phyloP scores from a whole-genome alignment of 2,888 invertebrate genomes.

The Drosophila buzzatii region DNA sequence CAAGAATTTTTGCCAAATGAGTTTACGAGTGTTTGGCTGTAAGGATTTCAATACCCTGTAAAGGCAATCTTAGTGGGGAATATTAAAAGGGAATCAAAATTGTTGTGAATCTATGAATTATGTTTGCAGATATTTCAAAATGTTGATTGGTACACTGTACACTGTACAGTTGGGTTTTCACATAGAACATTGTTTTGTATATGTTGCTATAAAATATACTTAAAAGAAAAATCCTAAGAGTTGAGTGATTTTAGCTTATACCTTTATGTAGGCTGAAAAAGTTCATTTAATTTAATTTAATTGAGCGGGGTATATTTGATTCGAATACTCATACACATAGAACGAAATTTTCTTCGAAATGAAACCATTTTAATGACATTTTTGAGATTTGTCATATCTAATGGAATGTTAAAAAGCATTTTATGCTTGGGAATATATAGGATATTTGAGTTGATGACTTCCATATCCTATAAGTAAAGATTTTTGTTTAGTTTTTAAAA shows the following conservation, averaged over 20 bases:
- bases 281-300: too few species aligned
- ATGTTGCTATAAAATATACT: too few species aligned
- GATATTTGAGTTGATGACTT: neutral
- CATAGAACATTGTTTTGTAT: too few species aligned
- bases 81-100: neutral
- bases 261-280: too few species aligned
- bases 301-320: neutral
- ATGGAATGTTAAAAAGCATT: neutral
- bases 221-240: too few species aligned
- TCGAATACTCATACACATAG: too few species aligned
- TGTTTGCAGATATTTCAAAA: too few species aligned
- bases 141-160: too few species aligned
- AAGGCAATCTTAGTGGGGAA: neutral
- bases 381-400: neutral
- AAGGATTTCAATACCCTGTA: slow-evolving; percentile 51
- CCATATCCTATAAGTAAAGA: too few species aligned
- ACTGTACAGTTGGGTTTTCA: neutral
- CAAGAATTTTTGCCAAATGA: slow-evolving; percentile 70
- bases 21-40: slow-evolving; percentile 77
- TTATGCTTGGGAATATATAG: neutral
- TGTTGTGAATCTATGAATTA: neutral
- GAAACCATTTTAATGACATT: neutral
- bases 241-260: too few species aligned
- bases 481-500: neutral
- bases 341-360: neutral